phyloP scores from a whole-genome alignment of 2,113 vertebrate species.

The Polyodon spathula region DNA sequence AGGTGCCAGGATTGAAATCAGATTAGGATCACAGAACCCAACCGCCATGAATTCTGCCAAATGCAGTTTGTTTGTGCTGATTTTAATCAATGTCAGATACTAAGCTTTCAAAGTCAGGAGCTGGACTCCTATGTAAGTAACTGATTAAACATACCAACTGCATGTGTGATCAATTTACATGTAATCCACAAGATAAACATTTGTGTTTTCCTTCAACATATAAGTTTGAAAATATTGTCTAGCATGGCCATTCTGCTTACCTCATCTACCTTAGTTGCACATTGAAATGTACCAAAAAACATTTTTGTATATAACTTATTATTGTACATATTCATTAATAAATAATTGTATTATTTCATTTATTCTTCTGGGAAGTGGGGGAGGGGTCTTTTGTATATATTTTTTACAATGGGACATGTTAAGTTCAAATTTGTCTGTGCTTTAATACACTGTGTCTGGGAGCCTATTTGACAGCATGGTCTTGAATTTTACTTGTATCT shows the following conservation, averaged over 20 bases:
- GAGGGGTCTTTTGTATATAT: too few relatives aligned
- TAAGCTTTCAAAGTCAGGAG: slow-evolving; percentile 25
- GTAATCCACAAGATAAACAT: slow-evolving; percentile 9
- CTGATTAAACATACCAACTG: slow-evolving; percentile 24
- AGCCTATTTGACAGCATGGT: too few relatives aligned
- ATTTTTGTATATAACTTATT: slow-evolving; percentile 74
- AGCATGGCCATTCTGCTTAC: slow-evolving; percentile 33
- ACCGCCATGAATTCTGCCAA: too few relatives aligned
- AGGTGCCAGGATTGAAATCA: too few relatives aligned
- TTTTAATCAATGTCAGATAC: slow-evolving; percentile 12
- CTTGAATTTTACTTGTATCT: too few relatives aligned
- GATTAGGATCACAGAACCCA: too few relatives aligned
- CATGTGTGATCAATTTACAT: slow-evolving; percentile 26
- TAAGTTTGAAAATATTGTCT: too few relatives aligned
- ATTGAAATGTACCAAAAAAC: slow-evolving; percentile 27
- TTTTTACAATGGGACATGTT: too few relatives aligned
- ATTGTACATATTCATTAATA: slow-evolving; percentile 59
- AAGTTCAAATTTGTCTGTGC: too few relatives aligned
- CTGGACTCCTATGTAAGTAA: slow-evolving; percentile 39
- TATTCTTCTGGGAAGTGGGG: neutral
- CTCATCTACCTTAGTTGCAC: slow-evolving; percentile 32
- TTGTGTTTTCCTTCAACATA: slow-evolving; percentile 9
- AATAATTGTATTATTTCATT: slow-evolving; percentile 38
- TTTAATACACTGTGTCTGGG: too few relatives aligned
- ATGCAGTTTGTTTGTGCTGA: slow-evolving; percentile 3